Percentiles rank a stretch among this genome's conserved stretches.
These are phyloP conservation scores for Agelas oroides DNA, from an alignment of 37 sponge, comb jelly and placozoan genomes.

Conservation along the genomic window DNA sequence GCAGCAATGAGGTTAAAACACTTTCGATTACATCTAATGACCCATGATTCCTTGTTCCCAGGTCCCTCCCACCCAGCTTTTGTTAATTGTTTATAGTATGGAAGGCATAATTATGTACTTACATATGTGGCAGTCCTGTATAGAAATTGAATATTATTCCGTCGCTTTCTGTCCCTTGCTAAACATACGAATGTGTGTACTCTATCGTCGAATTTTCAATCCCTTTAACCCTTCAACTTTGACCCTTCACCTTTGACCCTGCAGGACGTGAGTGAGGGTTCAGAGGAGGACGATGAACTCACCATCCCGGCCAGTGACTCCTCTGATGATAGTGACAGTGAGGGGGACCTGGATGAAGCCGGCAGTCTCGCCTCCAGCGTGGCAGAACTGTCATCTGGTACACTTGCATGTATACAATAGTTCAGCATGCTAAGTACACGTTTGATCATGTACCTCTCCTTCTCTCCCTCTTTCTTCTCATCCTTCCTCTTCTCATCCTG, in stretches of 20 bases:
- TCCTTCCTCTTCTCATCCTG: neutral
- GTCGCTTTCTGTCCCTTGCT: too few relatives aligned
- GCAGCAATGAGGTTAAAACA: conserved; percentile 16
- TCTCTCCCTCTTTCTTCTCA: neutral
- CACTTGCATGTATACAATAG: neutral
- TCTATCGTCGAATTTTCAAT: too few relatives aligned
- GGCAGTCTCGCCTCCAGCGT: conserved; percentile 65
- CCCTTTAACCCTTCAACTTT: too few relatives aligned
- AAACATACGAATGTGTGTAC: too few relatives aligned
- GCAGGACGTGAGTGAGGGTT: conserved; percentile 23
- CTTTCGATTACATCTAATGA: neutral
- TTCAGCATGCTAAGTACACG: neutral
- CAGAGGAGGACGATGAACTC: conserved; percentile 25
- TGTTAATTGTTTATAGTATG: too few relatives aligned
- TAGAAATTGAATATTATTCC: too few relatives aligned
- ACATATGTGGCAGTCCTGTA: too few relatives aligned
- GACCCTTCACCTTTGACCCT: too few relatives aligned
- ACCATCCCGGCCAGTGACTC: conserved; percentile 21
- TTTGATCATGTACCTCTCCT: too few relatives aligned
- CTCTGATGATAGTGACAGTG: conserved; percentile 66
- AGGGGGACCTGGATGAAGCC: conserved; percentile 48
- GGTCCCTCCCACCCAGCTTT: too few relatives aligned
- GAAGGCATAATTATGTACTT: too few relatives aligned
- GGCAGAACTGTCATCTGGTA: conserved; percentile 66
- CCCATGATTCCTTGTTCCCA: neutral